Evolutionary conservation across 2,888 invertebrate species (phyloP), one percentile per base, ranked within the genome.

Genomic region (Drosophila hamatofila): DNA sequence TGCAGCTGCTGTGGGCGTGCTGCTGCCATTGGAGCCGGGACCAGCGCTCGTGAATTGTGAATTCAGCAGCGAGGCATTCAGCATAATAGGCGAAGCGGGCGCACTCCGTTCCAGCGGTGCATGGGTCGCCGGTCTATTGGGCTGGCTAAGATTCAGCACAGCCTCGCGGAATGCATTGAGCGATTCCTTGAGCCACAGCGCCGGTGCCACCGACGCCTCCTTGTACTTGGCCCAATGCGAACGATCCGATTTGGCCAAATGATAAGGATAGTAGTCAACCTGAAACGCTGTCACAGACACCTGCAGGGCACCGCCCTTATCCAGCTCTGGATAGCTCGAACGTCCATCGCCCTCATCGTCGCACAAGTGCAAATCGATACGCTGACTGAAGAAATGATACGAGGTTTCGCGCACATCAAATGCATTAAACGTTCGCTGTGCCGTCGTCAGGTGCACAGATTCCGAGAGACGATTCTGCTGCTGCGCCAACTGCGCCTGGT

Each of bases 331-430:
- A 94, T 97, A 96, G 71, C 95, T 95, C 0, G 97, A 97, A 78
- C 97, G 94, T 2, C 97, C 97, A 93, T 95, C 94, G 81, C 97
- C 97, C 71, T 96, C 96, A 92, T 99, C 99, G 92, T 99, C 99
- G 91, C 98, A 98, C 39, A 99, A 94, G 93, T 99, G 99, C 70
- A 99, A 94, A 93, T 99, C 98, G 88, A 99, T 97, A 89, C 97
- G 95, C 75, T 98, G 97, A 65, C 97, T 97, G 57, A 97, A 95
- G 91, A 99, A 96, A 93, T 99, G 99, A 94, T 99, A 98, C 0
- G 99, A 99, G 0, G 99, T 99, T 93, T 99, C 99, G 1, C 97
- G 94, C n/a, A 99, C 97, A 94, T 99, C 98, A 92, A 97, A 98
- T 54, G 95, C 95, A 35, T 95, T 95, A 93, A 98, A 98, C 93